Base-by-base conservation (phyloP, 2,113 vertebrate genomes). In the Lucifuga dentata region DNA sequence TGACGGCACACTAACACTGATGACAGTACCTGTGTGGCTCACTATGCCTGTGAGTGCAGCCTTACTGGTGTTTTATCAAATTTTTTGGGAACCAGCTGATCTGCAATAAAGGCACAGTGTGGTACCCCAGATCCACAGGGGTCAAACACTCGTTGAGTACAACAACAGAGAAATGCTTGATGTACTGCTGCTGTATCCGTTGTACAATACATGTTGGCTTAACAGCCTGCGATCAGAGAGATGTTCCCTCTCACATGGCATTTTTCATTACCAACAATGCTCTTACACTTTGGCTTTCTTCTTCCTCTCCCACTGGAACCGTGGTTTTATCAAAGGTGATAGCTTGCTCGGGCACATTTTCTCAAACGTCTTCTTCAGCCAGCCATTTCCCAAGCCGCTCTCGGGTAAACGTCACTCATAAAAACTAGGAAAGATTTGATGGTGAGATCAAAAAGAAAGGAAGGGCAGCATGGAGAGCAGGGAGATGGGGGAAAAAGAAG, bases 391-490 rank as follows among this genome's bases (percentile, higher is more conserved):
- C 84, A 70, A 52, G 86, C 67, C 36, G 83, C 79, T 90, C 89
- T 84, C 65, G 73, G 80, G 83, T 71, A 86, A 88, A 89, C 76
- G 82, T 89, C 89, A 87, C 86, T 89, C 87, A 87, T 64, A 67
- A 83, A 89, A 88, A 86, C 53, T 21, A 29, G 74, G 80, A 65
- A 72, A 73, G 88, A 90, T 88, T 85, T 91, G 91, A 93, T 86
- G 85, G 82, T 2, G 45, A 93, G 92, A 93, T 93, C 91, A 93
- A 93, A 93, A 90, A 86, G 84, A 78, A 61, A 78, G 70, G 58
- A 90, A 86, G 85, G 90, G 89, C 73, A 62, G 65, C 16, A 11
- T 79, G 80, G 45, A 64, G 48, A 66, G 48, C n/a, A 15, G 50
- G 46, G 62, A 76, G 73, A 48, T 26, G 11, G 19, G 59, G 50